Evolutionary conservation across 2,797 vertebrate genomes (phyloP), one percentile per base, ranked within the genome.

Genomic region (Danionella dracula): DNA sequence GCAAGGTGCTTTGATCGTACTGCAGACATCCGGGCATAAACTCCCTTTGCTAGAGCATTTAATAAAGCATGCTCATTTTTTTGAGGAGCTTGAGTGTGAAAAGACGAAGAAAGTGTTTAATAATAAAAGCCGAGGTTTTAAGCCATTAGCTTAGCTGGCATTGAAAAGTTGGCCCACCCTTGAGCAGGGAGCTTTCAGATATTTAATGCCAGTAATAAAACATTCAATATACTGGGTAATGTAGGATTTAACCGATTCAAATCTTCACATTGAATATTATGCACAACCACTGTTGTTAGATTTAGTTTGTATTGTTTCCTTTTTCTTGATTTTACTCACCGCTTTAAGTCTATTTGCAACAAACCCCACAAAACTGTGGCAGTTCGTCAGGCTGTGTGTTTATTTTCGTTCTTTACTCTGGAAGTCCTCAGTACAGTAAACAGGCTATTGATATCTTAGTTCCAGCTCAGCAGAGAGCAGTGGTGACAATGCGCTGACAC

Each of bases 41-140:
- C 71, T 72, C 62, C 55, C 29, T 85, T 83, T 83, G 60, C 83
- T 86, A 86, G 83, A 85, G 82, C 84, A 84, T 88, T 89, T 86
- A 82, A 87, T 86, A 88, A 87, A 86, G 82, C 76, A 82, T 83
- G 84, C 84, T 84, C 76, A 79, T 76, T 78, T 86, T 81, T 71
- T 42, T 83, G 80, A 85, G 84, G 83, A 88, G 79, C 78, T 80
- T 48, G 70, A 77, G 80, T 82, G 80, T 88, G 42, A 73, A 71
- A 84, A 82, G 81, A 85, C 84, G 23, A 37, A 42, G 87, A 86
- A 88, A 84, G 81, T 79, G 82, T 85, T 88, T 84, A 88, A 89
- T 89, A 87, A 89, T 86, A 77, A 76, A 83, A 77, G 44, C 75
- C 73, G 77, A 78, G 77, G 72, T 64, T 76, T 75, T 68, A 66